Evolutionary conservation across 2,888 invertebrate species (phyloP).

Genomic region (Lasius fuliginosus): DNA sequence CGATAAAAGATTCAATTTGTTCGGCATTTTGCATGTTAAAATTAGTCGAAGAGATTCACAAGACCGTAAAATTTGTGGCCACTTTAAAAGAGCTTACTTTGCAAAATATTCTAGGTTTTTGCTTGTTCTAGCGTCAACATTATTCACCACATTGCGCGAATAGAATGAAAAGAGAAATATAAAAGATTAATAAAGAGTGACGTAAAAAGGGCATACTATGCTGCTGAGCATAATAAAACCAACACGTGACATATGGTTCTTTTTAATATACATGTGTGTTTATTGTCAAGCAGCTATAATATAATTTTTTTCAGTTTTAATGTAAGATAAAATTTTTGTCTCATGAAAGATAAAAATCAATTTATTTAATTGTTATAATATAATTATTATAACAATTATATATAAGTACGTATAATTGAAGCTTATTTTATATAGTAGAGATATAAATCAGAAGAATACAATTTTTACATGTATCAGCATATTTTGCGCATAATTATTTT

Average conservation of each 20-base stretch:
- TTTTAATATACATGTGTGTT: neutral
- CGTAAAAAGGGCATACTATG: neutral
- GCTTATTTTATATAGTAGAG: neutral
- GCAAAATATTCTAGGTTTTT: neutral
- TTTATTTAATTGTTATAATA: too few relatives aligned
- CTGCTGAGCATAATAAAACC: conserved; percentile 27
- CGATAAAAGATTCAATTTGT: conserved; percentile 18
- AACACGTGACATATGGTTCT: conserved; percentile 8
- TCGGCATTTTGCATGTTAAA: neutral
- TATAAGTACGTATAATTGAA: neutral
- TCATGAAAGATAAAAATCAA: neutral
- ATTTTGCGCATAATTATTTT: neutral
- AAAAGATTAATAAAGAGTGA: conserved; percentile 30
- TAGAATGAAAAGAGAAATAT: conserved; percentile 24
- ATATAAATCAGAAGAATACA: neutral
- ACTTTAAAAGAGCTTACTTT: conserved; percentile 13
- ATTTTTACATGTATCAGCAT: neutral
- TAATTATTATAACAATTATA: neutral
- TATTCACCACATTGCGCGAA: conserved; percentile 19
- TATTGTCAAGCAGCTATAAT: neutral
- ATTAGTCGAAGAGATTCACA: conserved; percentile 1
- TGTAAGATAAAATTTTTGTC: neutral
- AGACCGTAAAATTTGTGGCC: conserved; percentile 19
- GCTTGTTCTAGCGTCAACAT: conserved; percentile 2
- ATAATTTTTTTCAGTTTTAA: neutral